Evolutionary conservation across 2,797 vertebrate genomes (phyloP).

Genomic region (Sebastes goodei): DNA sequence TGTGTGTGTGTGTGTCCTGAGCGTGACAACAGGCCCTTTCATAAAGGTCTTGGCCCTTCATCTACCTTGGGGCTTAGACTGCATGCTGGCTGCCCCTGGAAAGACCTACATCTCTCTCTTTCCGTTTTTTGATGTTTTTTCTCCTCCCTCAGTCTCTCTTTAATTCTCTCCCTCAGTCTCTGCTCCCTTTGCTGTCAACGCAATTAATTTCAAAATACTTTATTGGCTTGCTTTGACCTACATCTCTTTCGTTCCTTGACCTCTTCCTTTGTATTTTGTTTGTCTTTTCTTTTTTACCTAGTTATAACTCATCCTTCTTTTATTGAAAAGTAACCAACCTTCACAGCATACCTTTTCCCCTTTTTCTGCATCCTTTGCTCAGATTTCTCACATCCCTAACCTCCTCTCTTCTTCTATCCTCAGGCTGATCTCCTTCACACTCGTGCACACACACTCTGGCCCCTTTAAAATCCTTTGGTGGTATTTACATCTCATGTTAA

Average conservation of each 20-base stretch:
- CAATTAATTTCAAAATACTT: slow-evolving; percentile 46
- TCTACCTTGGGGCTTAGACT: slow-evolving; percentile 64
- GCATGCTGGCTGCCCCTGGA: slow-evolving; percentile 83
- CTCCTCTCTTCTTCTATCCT: not conserved
- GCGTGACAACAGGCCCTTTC: slow-evolving; percentile 75
- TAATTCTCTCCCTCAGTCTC: slow-evolving; percentile 1
- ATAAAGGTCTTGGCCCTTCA: slow-evolving; percentile 73
- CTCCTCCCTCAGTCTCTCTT: slow-evolving; percentile 1
- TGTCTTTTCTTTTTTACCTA: slow-evolving; percentile 8
- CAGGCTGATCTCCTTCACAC: slow-evolving; percentile 15
- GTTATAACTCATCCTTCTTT: not conserved
- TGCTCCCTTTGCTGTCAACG: slow-evolving; percentile 33
- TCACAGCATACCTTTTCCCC: not conserved
- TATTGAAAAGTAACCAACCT: not conserved
- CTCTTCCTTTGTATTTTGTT: not conserved
- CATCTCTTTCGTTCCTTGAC: slow-evolving; percentile 11
- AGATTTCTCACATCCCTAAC: slow-evolving; percentile 8
- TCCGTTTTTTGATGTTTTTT: not conserved
- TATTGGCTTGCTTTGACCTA: slow-evolving; percentile 12
- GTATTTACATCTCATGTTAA: slow-evolving; percentile 69
- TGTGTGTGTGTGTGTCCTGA: slow-evolving; percentile 24
- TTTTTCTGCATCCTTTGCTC: not conserved
- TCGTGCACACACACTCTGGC: slow-evolving; percentile 17
- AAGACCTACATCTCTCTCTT: slow-evolving; percentile 60
- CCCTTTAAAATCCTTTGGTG: slow-evolving; percentile 24